phyloP scores from a whole-genome alignment of 2,797 vertebrate genomes.

The Microctenopoma stevenorrisi region DNA sequence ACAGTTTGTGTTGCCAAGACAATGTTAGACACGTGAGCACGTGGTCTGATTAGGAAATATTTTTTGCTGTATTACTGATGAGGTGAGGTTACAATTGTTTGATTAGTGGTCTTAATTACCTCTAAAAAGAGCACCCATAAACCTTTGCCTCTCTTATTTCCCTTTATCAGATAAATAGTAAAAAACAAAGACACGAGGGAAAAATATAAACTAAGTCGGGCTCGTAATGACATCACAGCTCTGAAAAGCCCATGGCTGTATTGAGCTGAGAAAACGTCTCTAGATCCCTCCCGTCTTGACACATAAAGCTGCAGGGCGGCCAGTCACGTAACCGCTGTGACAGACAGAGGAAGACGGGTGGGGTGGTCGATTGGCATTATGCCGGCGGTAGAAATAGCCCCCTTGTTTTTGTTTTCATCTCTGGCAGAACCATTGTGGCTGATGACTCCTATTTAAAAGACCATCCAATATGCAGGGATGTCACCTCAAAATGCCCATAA shows the following conservation, averaged over 20 bases:
- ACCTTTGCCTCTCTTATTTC: not conserved
- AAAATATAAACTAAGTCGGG: constrained; percentile 44
- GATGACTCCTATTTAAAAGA: constrained; percentile 87
- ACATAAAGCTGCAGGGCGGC: constrained; percentile 64
- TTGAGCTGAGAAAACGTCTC: constrained; percentile 44
- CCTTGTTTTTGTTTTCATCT: constrained; percentile 84
- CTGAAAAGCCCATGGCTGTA: constrained; percentile 44
- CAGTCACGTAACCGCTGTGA: constrained; percentile 53
- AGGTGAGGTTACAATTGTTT: not conserved
- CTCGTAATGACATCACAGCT: constrained; percentile 48
- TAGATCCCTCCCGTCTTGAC: constrained; percentile 46
- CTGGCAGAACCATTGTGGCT: constrained; percentile 81
- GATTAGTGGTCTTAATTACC: constrained; percentile 4
- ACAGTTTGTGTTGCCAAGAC: constrained; percentile 36
- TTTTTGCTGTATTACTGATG: constrained; percentile 18
- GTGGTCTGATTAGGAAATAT: constrained; percentile 34
- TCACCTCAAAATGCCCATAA: constrained; percentile 86
- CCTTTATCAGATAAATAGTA: constrained; percentile 13
- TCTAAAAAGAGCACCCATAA: not conserved
- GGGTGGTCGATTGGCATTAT: constrained; percentile 80
- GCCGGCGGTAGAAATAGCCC: constrained; percentile 80
- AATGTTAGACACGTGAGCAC: constrained; percentile 40
- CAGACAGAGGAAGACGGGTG: constrained; percentile 60
- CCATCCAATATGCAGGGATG: constrained; percentile 88
- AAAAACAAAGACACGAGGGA: constrained; percentile 4